These are phyloP conservation scores for Plumapathes pennacea DNA, from an alignment of 92 coral and sea anemone genomes.

Conservation along the genomic window DNA sequence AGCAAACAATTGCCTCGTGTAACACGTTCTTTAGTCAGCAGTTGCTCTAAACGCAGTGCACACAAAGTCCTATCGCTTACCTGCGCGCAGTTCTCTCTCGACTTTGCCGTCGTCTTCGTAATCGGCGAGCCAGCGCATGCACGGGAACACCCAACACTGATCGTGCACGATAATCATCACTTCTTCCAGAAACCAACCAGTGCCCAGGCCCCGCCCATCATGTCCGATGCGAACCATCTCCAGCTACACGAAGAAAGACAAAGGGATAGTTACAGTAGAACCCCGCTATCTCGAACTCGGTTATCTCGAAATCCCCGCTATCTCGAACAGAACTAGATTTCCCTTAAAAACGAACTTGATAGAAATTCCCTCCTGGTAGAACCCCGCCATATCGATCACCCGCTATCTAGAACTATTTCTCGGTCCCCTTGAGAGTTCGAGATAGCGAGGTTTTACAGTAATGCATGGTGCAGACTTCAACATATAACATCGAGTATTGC, in stretches of 20 bases:
- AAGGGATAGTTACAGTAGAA: neutral
- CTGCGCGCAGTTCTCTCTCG: conserved; percentile 90
- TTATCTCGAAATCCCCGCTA: neutral
- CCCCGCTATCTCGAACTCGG: neutral
- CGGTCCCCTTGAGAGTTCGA: too few relatives aligned
- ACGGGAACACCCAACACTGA: conserved; percentile 96
- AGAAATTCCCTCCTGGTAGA: too few relatives aligned
- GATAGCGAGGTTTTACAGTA: too few relatives aligned
- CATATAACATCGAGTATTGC: too few relatives aligned
- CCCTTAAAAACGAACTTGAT: neutral
- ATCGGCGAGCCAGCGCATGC: conserved; percentile 97
- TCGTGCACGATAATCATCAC: conserved; percentile 84
- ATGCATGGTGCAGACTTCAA: too few relatives aligned
- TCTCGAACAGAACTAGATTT: neutral
- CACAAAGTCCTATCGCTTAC: too few relatives aligned
- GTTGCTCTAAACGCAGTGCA: too few relatives aligned
- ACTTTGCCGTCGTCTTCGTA: conserved; percentile 97
- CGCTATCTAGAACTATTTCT: too few relatives aligned
- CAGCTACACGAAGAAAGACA: conserved; percentile 35
- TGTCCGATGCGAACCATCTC: conserved; percentile 97
- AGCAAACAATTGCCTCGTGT: too few relatives aligned
- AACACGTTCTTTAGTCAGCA: too few relatives aligned
- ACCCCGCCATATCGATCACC: too few relatives aligned
- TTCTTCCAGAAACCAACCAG: conserved; percentile 97
- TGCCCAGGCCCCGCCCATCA: conserved; percentile 94